These are phyloP conservation scores for Ceratitis capitata DNA, from an alignment of 1,140 invertebrate genomes.

Conservation along the genomic window DNA sequence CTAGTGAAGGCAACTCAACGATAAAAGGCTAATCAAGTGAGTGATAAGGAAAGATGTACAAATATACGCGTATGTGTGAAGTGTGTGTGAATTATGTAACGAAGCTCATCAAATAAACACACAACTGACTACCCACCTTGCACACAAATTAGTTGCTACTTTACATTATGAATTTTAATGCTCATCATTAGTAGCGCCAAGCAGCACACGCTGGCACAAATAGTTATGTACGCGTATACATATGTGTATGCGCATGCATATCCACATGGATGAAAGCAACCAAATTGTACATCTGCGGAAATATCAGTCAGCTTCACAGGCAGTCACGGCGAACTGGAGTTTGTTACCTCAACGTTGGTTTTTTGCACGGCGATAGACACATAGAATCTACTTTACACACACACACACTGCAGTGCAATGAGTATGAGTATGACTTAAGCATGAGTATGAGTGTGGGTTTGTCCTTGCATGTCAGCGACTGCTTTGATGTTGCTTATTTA, in stretches of 20 bases:
- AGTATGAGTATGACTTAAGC: neutral
- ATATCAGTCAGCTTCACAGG: neutral
- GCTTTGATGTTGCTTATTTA: neutral
- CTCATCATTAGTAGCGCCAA: neutral
- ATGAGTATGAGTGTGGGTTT: neutral
- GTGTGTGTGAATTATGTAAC: slow-evolving; percentile 15
- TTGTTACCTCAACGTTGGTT: neutral
- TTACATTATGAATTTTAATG: slow-evolving; percentile 25
- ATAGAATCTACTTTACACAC: neutral
- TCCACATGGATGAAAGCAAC: neutral
- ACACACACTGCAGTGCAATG: neutral
- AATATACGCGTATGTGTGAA: too few species aligned
- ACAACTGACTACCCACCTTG: slow-evolving; percentile 1
- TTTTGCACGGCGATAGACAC: too few species aligned
- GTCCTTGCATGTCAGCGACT: neutral
- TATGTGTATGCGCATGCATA: neutral
- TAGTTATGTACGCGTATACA: neutral
- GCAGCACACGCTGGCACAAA: neutral
- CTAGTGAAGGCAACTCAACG: neutral
- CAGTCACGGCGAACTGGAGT: neutral
- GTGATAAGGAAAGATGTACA: neutral
- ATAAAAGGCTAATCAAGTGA: slow-evolving; percentile 18
- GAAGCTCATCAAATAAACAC: neutral
- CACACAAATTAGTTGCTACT: slow-evolving; percentile 2
- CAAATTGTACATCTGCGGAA: neutral